Evolutionary conservation across 2,113 vertebrate species (phyloP).

Genomic region (Cercopithecus mona): DNA sequence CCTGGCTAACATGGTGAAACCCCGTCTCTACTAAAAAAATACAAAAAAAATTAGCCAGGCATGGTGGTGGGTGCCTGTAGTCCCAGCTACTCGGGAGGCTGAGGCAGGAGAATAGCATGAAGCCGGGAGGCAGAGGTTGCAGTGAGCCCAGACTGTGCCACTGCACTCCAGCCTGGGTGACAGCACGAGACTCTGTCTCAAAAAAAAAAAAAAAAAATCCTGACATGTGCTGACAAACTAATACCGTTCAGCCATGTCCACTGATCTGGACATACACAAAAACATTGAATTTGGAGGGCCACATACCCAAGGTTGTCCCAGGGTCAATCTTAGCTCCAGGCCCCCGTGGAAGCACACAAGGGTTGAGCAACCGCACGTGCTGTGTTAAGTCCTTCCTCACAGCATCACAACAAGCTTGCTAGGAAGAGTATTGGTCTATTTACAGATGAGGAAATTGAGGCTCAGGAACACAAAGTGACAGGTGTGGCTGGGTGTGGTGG

Average conservation of each 20-base stretch:
- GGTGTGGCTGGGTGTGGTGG: rapidly evolving
- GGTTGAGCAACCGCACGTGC: background rate
- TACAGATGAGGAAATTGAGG: background rate
- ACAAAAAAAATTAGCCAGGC: no score
- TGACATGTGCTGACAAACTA: background rate
- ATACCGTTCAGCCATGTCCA: background rate
- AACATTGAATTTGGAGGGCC: background rate
- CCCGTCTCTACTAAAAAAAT: no score
- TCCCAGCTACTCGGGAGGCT: no score
- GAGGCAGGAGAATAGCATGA: no score
- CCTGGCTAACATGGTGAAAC: no score
- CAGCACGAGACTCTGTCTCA: no score
- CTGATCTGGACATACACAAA: background rate
- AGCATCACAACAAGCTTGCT: background rate
- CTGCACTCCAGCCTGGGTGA: no score
- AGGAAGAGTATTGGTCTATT: background rate
- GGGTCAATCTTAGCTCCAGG: background rate
- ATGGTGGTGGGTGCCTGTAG: no score
- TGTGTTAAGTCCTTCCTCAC: background rate
- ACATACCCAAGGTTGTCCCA: background rate
- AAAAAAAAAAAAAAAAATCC: background rate
- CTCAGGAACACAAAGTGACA: background rate
- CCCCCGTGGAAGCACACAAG: background rate
- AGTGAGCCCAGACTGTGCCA: rapidly evolving
- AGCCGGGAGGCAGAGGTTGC: rapidly evolving